Evolutionary conservation across 2,797 vertebrate species (phyloP).

Genomic region (Thripadectes ignobilis): DNA sequence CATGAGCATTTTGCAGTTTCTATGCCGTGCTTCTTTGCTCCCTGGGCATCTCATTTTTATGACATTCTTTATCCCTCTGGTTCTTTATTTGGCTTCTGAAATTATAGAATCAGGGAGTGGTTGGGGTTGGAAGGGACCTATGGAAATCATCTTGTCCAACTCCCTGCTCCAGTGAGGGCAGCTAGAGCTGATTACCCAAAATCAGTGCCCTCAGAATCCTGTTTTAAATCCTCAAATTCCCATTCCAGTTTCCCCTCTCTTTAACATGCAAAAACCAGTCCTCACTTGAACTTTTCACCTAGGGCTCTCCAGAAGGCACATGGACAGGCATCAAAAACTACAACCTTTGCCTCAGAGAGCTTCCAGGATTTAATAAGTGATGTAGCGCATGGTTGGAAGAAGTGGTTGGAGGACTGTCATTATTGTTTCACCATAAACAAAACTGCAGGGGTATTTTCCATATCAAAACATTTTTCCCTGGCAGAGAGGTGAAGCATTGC

Average conservation of each 20-base stretch:
- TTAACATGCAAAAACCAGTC: background rate
- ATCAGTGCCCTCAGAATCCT: background rate
- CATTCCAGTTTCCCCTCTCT: background rate
- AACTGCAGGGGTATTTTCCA: background rate
- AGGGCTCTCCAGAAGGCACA: background rate
- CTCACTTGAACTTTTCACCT: background rate
- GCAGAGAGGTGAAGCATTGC: conserved; percentile 6
- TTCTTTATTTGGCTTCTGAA: background rate
- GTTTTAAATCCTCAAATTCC: background rate
- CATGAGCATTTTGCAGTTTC: rapidly evolving
- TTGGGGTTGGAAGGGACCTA: background rate
- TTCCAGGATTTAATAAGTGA: background rate
- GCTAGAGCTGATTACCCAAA: background rate
- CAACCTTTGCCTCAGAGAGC: background rate
- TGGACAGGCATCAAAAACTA: background rate
- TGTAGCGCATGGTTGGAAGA: background rate
- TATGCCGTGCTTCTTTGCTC: background rate
- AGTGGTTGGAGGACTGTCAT: background rate
- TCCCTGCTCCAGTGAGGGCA: background rate
- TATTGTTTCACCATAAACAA: background rate
- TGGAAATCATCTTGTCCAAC: background rate
- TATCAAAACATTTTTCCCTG: background rate
- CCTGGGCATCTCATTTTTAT: background rate
- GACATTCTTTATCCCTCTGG: background rate
- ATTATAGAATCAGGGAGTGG: background rate